phyloP scores from a whole-genome alignment of 2,888 invertebrate genomes.

The Theodoxus fluviatilis region DNA sequence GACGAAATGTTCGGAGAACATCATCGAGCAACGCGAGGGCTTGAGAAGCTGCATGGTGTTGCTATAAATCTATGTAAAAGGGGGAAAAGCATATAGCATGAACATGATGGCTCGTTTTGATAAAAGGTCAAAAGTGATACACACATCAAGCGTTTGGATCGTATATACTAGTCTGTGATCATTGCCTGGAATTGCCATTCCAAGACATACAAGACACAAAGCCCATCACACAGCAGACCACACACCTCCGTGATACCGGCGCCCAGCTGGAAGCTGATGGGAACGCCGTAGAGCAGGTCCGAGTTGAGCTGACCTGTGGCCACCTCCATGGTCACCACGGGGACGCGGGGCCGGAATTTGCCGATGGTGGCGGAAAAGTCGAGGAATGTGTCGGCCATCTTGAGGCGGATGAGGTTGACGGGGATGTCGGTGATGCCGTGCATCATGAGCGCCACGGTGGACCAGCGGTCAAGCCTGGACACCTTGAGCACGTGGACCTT shows the following conservation, averaged over 20 bases:
- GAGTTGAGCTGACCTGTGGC: slow-evolving; percentile 40
- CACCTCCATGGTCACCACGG: slow-evolving; percentile 41
- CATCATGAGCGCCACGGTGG: slow-evolving; percentile 51
- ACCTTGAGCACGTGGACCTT: slow-evolving; percentile 33
- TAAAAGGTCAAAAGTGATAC: too few species aligned
- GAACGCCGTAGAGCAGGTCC: slow-evolving; percentile 47
- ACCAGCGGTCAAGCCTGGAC: slow-evolving; percentile 55
- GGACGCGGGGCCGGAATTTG: slow-evolving; percentile 30
- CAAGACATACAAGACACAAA: too few species aligned
- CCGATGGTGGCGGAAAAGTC: slow-evolving; percentile 47
- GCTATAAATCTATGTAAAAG: too few species aligned
- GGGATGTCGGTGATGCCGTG: slow-evolving; percentile 52
- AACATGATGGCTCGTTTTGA: too few species aligned
- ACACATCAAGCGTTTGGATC: too few species aligned
- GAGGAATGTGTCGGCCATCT: slow-evolving; percentile 34
- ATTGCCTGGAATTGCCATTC: too few species aligned
- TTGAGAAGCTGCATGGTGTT: too few species aligned
- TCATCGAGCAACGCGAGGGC: too few species aligned
- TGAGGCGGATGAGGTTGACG: slow-evolving; percentile 49
- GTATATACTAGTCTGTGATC: too few species aligned
- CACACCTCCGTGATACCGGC: slow-evolving; percentile 49
- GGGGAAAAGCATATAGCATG: too few species aligned
- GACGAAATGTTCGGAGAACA: too few species aligned
- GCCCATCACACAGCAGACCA: too few species aligned
- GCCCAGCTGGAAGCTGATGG: slow-evolving; percentile 43